Evolutionary conservation across 2,888 invertebrate genomes (phyloP).

Genomic region (Euphydryas editha): DNA sequence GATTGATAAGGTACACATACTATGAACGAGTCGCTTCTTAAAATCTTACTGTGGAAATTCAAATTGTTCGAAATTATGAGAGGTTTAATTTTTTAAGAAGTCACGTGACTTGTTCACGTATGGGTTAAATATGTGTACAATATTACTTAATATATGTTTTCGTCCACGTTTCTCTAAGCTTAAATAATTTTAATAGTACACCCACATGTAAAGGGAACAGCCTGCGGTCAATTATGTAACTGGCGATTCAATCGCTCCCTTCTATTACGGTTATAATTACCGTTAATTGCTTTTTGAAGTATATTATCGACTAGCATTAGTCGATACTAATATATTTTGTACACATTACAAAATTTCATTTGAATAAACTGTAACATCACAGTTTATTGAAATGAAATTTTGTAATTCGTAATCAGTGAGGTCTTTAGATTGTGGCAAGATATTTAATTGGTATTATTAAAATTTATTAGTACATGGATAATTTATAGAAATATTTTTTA

Average conservation of each 20-base stretch:
- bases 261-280: slow-evolving; percentile 28
- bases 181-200: background rate
- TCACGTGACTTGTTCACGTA: background rate
- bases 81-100: too few relatives aligned
- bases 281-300: slow-evolving; percentile 16
- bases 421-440: slow-evolving; percentile 4
- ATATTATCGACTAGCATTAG: slow-evolving; percentile 21
- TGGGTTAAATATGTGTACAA: background rate
- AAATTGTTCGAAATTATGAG: too few relatives aligned
- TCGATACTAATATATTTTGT: slow-evolving; percentile 17
- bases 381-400: slow-evolving; percentile 13
- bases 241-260: slow-evolving; percentile 21
- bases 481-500: background rate
- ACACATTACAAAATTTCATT: background rate
- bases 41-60: too few relatives aligned
- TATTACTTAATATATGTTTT: background rate
- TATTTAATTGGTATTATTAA: slow-evolving; percentile 5
- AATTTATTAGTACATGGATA: background rate
- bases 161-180: background rate
- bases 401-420: slow-evolving; percentile 1
- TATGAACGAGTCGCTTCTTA: background rate
- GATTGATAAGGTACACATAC: background rate
- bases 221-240: slow-evolving; percentile 24
- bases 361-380: too few relatives aligned
- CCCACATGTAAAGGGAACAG: slow-evolving; percentile 1